Conservation (phyloP, 2,113 vertebrate species). For the Varanus salvator region DNA sequence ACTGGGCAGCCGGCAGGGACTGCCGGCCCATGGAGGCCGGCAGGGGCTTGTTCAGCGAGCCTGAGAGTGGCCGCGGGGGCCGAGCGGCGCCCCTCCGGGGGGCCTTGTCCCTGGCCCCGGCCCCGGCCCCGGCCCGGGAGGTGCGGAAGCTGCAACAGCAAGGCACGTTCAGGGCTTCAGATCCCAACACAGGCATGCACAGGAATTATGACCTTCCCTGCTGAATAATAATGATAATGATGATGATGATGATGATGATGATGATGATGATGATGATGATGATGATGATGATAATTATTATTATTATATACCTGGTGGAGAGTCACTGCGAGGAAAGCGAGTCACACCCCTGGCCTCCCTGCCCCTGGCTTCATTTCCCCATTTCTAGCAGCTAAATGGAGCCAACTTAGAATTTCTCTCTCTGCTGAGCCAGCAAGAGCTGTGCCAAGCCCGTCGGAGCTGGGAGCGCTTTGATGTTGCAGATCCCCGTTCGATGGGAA, state of each 20-base stretch:
- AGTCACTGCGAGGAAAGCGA: background rate
- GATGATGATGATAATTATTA: too few relatives aligned
- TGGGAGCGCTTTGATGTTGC: background rate
- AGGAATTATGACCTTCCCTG: background rate
- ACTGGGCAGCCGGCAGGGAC: background rate
- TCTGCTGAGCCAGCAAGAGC: constrained; percentile 35
- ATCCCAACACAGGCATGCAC: too few relatives aligned
- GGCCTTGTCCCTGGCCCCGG: background rate
- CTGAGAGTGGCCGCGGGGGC: background rate
- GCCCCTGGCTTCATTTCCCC: background rate
- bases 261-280: background rate
- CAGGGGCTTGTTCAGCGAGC: background rate
- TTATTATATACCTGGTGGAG: background rate
- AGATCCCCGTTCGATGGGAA: background rate
- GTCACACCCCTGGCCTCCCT: background rate
- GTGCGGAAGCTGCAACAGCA: background rate
- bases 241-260: background rate
- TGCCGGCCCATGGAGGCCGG: background rate
- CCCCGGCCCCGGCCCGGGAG: too few relatives aligned
- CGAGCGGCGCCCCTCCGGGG: background rate
- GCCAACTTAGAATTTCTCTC: background rate
- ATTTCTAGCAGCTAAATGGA: background rate
- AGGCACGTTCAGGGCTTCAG: background rate
- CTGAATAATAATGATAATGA: background rate
- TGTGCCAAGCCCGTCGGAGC: background rate